Conservation (phyloP, 2,797 vertebrate genomes). For the Eulemur coronatus region DNA sequence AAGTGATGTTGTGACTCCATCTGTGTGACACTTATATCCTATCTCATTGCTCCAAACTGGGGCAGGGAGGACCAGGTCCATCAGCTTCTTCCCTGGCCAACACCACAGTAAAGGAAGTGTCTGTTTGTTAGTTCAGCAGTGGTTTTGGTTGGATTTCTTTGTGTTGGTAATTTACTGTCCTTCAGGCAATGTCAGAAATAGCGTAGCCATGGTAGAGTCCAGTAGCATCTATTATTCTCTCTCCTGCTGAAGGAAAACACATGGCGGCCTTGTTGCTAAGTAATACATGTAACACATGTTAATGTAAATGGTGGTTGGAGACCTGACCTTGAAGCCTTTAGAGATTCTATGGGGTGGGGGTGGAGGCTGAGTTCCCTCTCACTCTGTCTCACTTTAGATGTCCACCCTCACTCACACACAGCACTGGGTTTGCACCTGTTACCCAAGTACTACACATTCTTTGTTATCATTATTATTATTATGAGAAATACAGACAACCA, state of each 20-base stretch:
- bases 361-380: background rate
- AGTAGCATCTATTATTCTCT: background rate
- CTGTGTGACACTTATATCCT: background rate
- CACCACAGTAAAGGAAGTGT: background rate
- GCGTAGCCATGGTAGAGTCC: background rate
- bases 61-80: background rate
- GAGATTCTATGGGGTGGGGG: too few relatives aligned
- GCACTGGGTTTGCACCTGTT: background rate
- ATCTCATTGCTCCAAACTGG: background rate
- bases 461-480: background rate
- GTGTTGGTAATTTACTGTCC: background rate
- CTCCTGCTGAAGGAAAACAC: background rate
- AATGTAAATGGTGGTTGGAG: background rate
- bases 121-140: background rate
- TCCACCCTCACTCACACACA: background rate
- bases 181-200: background rate
- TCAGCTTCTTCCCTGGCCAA: background rate
- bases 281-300: accelerated
- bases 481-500: background rate
- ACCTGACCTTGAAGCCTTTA: background rate
- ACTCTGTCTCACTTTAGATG: background rate
- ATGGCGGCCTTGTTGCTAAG: too few relatives aligned
- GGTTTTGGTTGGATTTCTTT: background rate
- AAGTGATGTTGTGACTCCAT: too few relatives aligned
- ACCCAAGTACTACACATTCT: background rate